Percentiles rank a stretch among this genome's conserved stretches.
Evolutionary conservation across 2,888 invertebrate species (phyloP).

Genomic region (Calephelis perditalis): DNA sequence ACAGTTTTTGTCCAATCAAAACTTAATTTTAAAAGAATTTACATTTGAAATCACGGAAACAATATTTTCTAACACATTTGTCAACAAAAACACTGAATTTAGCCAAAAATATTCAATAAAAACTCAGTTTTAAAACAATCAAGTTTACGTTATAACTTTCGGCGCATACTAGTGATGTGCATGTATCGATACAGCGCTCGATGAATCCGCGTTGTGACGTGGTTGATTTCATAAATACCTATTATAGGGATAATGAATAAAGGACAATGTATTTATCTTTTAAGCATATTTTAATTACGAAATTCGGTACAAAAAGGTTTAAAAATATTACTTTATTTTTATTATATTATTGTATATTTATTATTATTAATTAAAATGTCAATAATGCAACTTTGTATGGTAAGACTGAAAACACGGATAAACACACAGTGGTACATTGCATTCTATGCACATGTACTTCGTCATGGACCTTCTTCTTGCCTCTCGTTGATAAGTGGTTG

Average conservation of each 20-base stretch:
- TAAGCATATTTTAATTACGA: background rate
- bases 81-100: no score
- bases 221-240: background rate
- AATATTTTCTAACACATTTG: no score
- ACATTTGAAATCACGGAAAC: no score
- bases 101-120: no score
- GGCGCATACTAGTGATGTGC: background rate
- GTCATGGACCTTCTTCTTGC: constrained; percentile 3
- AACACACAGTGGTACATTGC: constrained; percentile 3
- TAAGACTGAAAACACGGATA: background rate
- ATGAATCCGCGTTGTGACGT: background rate
- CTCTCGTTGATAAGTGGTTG: background rate
- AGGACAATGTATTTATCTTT: background rate
- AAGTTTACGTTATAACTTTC: no score
- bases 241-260: background rate
- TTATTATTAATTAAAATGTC: background rate
- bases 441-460: constrained; percentile 22
- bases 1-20: no score
- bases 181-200: constrained; percentile 14
- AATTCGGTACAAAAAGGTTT: background rate
- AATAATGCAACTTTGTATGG: constrained; percentile 1
- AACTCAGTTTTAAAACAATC: no score
- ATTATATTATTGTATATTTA: no score
- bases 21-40: no score
- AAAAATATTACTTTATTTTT: background rate